Percentiles rank a stretch among this genome's conserved stretches.
Evolutionary conservation across 2,797 vertebrate genomes (phyloP).

Genomic region (Saxicola maurus): DNA sequence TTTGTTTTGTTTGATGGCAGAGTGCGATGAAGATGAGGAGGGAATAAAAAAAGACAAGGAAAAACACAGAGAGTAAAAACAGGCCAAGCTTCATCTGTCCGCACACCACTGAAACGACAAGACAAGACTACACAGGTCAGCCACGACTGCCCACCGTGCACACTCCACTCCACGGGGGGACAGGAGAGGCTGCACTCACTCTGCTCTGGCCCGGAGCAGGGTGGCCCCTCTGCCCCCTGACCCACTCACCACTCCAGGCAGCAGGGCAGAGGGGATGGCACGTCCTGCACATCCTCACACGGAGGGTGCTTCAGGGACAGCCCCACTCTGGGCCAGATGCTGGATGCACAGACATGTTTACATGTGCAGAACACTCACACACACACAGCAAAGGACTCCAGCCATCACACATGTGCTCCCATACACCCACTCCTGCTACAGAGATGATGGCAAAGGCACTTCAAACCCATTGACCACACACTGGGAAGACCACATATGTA

Average conservation of each 20-base stretch:
- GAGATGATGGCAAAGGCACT: conserved; percentile 48
- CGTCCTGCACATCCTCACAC: not conserved
- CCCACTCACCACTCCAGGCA: conserved; percentile 22
- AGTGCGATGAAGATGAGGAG: conserved; percentile 90
- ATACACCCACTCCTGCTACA: not conserved
- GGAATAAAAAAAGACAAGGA: conserved; percentile 85
- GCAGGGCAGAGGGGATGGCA: conserved; percentile 1
- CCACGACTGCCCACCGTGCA: conserved; percentile 31
- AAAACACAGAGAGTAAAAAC: conserved; percentile 89
- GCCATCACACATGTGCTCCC: not conserved
- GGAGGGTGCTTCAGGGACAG: not conserved
- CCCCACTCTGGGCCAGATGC: not conserved
- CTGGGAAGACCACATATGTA: not conserved
- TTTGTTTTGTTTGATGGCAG: conserved; percentile 89
- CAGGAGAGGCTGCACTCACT: not conserved
- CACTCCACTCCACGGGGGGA: not conserved
- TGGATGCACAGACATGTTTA: not conserved
- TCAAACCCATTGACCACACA: conserved; percentile 21
- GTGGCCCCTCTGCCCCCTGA: not conserved
- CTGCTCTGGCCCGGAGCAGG: not conserved
- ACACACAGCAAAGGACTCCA: not conserved
- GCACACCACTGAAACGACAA: conserved; percentile 78
- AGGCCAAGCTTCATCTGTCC: conserved; percentile 82
- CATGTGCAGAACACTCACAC: not conserved
- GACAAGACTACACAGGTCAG: conserved; percentile 74